Evolutionary conservation across 2,113 vertebrate genomes (phyloP), one percentile per base, ranked within the genome.

Genomic region (Plestiodon gilberti): DNA sequence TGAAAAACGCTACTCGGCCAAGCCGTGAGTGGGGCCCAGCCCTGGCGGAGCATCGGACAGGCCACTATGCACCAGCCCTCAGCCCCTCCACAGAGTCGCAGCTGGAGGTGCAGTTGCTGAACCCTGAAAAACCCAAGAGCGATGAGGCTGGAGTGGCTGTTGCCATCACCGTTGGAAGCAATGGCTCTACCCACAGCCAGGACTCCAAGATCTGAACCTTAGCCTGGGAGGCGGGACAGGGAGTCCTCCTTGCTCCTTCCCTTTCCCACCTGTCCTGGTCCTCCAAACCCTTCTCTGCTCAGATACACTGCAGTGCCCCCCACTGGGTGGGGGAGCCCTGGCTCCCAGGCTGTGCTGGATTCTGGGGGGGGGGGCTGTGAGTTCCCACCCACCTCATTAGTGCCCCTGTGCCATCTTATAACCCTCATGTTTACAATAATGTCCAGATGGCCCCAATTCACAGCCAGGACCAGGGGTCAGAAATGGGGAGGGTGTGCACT

Each of bases 1-100:
- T 99, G 95, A 99, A 98, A 98, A 95, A 97, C n/a, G 97, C 99
- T 0, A 96, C 98, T 84, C 97, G 93, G 93, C 93, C 98, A 17
- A 97, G 98, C 96, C 97, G 97, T 89, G 98, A 97, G 94, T 99
- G 99, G 99, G 99, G 99, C 83, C 99, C 99, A 0, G 98, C 97
- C 2, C 97, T 99, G 85, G 85, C 93, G 38, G 98, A 99, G 96
- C 98, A 99, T 95, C 97, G 98, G 95, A 98, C 96, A 0, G 99
- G 98, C 91, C 98, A 97, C 91, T 99, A 99, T 0, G 97, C 98
- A 78, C 95, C 96, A 0, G 89, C 83, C 0, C 93, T 97, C 74
- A 95, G 95, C 81, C 91, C 95, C 6, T 94, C 96, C 92, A 93
- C 95, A 0, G 98, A 98, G 92, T 97, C 97, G 5, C 95, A 95